A percentile compares a stretch with the other conserved stretches of the same genome.
These are phyloP conservation scores for Pyrocoelia pectoralis DNA, from an alignment of 2,888 invertebrate genomes.

Conservation along the genomic window DNA sequence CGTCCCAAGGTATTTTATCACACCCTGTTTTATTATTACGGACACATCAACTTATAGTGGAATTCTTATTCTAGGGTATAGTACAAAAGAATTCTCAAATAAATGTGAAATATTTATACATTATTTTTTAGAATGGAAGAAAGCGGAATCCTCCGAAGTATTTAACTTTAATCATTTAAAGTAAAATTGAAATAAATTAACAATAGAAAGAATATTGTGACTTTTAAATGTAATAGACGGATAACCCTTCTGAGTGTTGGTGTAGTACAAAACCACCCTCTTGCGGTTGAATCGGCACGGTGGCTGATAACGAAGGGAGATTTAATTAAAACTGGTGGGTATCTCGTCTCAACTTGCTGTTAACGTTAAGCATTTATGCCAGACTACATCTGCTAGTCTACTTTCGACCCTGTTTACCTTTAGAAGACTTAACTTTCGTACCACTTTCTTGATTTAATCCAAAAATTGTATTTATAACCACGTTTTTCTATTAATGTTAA, in stretches of 20 bases:
- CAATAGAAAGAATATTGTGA: background rate
- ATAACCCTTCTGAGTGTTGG: conserved; percentile 28
- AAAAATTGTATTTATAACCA: conserved; percentile 29
- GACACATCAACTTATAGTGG: too few relatives aligned
- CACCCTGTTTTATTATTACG: too few relatives aligned
- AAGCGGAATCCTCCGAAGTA: too few relatives aligned
- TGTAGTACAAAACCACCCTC: conserved; percentile 30
- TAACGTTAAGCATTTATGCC: conserved; percentile 34
- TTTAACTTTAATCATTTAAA: too few relatives aligned
- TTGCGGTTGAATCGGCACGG: conserved; percentile 35
- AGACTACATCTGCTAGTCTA: conserved; percentile 35
- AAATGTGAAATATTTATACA: too few relatives aligned
- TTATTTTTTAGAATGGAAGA: too few relatives aligned
- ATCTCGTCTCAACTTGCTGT: conserved; percentile 33
- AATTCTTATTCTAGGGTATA: too few relatives aligned
- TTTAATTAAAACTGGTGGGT: conserved; percentile 37
- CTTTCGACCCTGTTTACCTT: conserved; percentile 34
- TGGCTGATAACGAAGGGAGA: conserved; percentile 35
- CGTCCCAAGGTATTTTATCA: too few relatives aligned
- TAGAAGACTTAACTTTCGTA: background rate
- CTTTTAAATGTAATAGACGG: conserved; percentile 21
- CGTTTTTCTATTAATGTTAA: conserved; percentile 27
- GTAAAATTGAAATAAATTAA: conserved; percentile 9
- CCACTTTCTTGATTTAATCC: conserved; percentile 26
- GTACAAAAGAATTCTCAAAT: too few relatives aligned